Base-by-base conservation (phyloP, 2,888 invertebrate species). In the Laspeyria flexula region DNA sequence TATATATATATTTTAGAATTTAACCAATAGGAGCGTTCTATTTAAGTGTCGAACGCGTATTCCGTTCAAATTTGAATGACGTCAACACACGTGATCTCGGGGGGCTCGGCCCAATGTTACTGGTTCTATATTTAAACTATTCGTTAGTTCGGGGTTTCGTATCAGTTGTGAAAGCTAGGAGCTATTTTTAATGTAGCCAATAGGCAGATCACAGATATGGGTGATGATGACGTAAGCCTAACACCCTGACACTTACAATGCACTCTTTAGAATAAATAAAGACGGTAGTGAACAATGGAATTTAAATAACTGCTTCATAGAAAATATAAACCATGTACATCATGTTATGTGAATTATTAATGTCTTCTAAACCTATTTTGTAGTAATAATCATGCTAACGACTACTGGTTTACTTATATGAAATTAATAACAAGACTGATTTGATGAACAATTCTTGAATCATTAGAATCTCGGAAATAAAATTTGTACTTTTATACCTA, bases 61-160 rank as follows among this genome's bases (percentile, higher is more conserved):
- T 31, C 35, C 35, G 66, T 65, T 71, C 73, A 65, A 66, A 64
- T 72, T 77, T 73, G 66, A 76, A 72, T 63, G 27, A 25, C 13
- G 34, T 10, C 35, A 76, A 79, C 7, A 39, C 77, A 79, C 75
- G 72, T 80, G 78, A 49, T 71, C 25, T 25, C 25, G 1, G 75
- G 82, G 81, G 84, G 86, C 83, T 82, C 71, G 85, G 56, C 81
- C 35, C 15, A 49, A 41, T 44, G 47, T 29, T 33, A 18, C 23
- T 42, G 11, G 3, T 33, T 43, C 60, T 67, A 63, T 65, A 62
- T 67, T 60, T 48, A 49, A 55, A 55, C 12, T 25, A 33, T n/a
- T 6, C 31, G 33, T 34, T 31, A 10, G 34, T 48, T 43, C 60
- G 34, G 31, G 41, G 49, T 57, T 57, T 67, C 58, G 49, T 56